Conservation (phyloP, 2,797 vertebrate genomes). For the Pipistrellus kuhlii region DNA sequence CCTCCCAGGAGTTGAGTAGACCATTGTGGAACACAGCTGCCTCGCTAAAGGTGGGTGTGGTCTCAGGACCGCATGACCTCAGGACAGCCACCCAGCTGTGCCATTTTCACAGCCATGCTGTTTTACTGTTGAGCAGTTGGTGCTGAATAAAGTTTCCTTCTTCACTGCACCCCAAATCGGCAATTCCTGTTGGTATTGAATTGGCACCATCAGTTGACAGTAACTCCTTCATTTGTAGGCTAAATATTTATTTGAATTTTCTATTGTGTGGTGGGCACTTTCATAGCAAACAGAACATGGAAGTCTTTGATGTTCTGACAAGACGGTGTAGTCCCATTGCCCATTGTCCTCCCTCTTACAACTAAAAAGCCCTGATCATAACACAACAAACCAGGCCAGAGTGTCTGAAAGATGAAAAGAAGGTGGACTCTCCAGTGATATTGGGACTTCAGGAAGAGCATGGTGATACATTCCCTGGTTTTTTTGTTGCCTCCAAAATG, state of each 20-base stretch:
- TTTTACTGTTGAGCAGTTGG: neutral
- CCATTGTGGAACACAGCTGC: neutral
- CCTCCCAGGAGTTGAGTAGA: neutral
- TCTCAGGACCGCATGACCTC: neutral
- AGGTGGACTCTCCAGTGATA: neutral
- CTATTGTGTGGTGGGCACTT: neutral
- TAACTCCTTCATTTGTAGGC: neutral
- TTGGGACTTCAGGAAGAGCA: neutral
- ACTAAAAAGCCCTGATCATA: neutral
- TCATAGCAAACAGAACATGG: neutral
- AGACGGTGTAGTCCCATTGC: neutral
- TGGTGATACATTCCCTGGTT: neutral
- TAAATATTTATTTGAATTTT: conserved; percentile 29
- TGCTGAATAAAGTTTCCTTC: neutral
- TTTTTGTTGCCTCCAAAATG: neutral
- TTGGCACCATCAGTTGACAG: neutral
- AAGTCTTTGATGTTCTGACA: neutral
- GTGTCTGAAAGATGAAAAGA: neutral
- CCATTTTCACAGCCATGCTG: neutral
- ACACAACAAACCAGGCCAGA: neutral
- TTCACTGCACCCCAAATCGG: neutral
- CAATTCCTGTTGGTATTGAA: neutral
- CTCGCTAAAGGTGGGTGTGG: neutral
- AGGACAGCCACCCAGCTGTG: neutral
- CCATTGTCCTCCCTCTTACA: neutral